Evolutionary conservation across 2,113 vertebrate species (phyloP).

Genomic region (Madoqua kirkii): DNA sequence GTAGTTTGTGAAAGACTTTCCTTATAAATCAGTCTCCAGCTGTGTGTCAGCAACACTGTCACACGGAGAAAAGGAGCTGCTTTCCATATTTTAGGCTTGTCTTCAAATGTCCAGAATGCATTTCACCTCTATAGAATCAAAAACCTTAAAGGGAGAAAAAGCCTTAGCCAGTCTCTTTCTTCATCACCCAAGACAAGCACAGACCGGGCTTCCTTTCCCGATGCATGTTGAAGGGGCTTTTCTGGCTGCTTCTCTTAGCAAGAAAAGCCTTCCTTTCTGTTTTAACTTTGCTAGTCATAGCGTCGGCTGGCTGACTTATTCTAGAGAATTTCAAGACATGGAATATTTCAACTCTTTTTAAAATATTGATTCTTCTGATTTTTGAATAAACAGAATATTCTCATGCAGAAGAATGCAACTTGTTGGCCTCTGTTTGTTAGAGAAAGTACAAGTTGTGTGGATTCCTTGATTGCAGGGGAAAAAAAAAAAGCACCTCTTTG

Average conservation of each 20-base stretch:
- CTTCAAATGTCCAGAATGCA: background rate
- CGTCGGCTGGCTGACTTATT: background rate
- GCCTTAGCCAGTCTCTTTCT: background rate
- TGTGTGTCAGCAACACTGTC: background rate
- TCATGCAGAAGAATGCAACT: background rate
- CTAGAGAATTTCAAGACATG: background rate
- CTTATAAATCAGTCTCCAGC: conserved; percentile 49
- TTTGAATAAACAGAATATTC: background rate
- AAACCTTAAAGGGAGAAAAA: background rate
- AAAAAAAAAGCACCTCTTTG: background rate
- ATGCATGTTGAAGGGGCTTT: background rate
- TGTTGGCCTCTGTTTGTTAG: background rate
- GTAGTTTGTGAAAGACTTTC: conserved; percentile 30
- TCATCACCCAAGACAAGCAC: background rate
- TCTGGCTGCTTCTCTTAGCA: background rate
- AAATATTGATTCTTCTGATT: background rate
- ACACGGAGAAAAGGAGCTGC: background rate
- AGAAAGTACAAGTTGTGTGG: background rate
- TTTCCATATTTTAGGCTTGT: background rate
- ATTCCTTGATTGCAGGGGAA: background rate
- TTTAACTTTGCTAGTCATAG: background rate
- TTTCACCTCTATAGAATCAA: conserved; percentile 18
- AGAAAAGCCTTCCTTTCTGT: background rate
- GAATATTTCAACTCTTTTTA: background rate
- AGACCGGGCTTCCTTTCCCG: background rate